Evolutionary conservation across 2,797 vertebrate species (phyloP).

Genomic region (Argentina silus): DNA sequence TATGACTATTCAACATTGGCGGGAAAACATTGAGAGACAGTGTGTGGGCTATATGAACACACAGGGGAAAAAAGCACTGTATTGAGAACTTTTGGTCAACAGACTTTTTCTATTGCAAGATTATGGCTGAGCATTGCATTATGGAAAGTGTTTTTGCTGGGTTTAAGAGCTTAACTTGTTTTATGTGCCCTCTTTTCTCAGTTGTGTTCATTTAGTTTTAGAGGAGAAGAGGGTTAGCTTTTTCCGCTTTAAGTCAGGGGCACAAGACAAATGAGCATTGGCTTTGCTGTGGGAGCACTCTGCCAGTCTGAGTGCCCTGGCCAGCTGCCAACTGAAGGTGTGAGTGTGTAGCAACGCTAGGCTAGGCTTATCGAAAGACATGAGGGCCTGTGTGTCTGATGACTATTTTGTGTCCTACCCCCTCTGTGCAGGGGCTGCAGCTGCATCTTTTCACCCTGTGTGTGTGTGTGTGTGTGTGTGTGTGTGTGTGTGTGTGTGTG

Average conservation of each 20-base stretch:
- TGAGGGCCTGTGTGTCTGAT: slow-evolving; percentile 16
- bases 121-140: slow-evolving; percentile 7
- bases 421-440: slow-evolving; percentile 20
- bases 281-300: not conserved
- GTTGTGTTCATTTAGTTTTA: not conserved
- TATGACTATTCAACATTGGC: no score
- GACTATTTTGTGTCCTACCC: slow-evolving; percentile 24
- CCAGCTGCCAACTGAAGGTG: not conserved
- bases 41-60: not conserved
- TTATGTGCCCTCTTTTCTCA: not conserved
- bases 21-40: not conserved
- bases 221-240: not conserved
- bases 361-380: slow-evolving; percentile 5
- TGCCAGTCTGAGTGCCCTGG: not conserved
- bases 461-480: not conserved
- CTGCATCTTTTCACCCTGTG: slow-evolving; percentile 22
- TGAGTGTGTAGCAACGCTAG: not conserved
- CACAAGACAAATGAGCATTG: not conserved
- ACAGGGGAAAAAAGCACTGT: not conserved
- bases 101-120: not conserved
- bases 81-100: not conserved
- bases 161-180: not conserved
- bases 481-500: slow-evolving; percentile 23
- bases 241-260: not conserved
- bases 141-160: slow-evolving; percentile 7